Conservation (phyloP, 2,113 vertebrate genomes). For the Gobius niger region DNA sequence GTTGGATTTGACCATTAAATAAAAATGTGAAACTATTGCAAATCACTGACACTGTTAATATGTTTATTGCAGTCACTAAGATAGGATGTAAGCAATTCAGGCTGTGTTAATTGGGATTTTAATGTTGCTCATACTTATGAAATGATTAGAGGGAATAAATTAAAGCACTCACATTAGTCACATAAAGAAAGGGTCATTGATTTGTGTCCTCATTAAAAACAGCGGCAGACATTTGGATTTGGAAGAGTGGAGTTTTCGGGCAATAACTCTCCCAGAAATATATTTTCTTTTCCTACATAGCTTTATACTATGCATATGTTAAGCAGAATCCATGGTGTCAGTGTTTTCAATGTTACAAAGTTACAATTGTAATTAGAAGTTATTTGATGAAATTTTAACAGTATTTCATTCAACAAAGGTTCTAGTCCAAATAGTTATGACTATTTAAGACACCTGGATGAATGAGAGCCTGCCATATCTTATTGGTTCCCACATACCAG, state of each 20-base stretch:
- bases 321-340: neutral
- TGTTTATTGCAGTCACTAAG: neutral
- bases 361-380: too few species aligned
- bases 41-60: neutral
- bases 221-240: neutral
- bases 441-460: too few species aligned
- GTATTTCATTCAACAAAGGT: too few species aligned
- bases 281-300: neutral
- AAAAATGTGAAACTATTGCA: neutral
- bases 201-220: conserved; percentile 8
- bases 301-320: too few species aligned
- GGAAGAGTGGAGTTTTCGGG: neutral
- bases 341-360: neutral
- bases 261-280: neutral
- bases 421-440: too few species aligned
- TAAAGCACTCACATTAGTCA: neutral
- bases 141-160: neutral
- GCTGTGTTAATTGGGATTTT: neutral
- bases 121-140: neutral
- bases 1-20: neutral
- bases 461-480: too few species aligned
- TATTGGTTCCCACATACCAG: neutral
- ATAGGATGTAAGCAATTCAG: neutral
- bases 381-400: neutral
- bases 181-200: neutral